Conservation (phyloP, 2,888 invertebrate species). For the Callinectes sapidus region DNA sequence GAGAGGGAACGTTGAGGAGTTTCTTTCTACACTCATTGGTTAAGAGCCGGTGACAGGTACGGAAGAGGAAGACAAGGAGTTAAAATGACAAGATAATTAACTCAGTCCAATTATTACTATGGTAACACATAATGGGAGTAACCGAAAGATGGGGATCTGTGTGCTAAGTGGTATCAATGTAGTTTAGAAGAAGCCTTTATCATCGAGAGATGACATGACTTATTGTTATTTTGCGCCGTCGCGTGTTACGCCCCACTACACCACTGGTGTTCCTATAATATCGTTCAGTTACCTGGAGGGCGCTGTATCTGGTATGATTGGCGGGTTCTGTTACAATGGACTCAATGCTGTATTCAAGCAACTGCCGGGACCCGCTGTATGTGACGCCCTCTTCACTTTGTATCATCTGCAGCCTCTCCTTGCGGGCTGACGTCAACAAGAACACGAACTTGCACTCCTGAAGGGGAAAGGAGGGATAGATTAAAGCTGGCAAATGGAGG, state of each 20-base stretch:
- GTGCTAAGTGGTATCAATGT: too few species aligned
- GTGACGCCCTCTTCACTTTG: slow-evolving; percentile 20
- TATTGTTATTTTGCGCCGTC: too few species aligned
- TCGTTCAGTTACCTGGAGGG: neutral
- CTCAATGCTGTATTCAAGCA: slow-evolving; percentile 47
- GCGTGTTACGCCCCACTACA: too few species aligned
- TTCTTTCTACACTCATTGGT: too few species aligned
- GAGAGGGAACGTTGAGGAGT: neutral
- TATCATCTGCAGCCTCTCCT: slow-evolving; percentile 22
- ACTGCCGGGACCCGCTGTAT: slow-evolving; percentile 27
- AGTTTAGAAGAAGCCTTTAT: too few species aligned
- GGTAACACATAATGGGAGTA: too few species aligned
- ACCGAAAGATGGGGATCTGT: too few species aligned
- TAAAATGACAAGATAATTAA: neutral
- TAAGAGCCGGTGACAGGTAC: neutral
- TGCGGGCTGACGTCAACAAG: slow-evolving; percentile 36
- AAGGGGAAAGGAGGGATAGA: neutral
- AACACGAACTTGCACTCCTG: slow-evolving; percentile 39
- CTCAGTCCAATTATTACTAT: too few species aligned
- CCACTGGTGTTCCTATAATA: neutral
- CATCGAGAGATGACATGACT: too few species aligned
- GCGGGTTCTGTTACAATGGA: neutral
- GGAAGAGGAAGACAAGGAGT: neutral
- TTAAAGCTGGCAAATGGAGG: neutral
- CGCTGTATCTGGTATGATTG: slow-evolving; percentile 34